Base-by-base conservation (phyloP, 35 echinoderm and acorn worm genomes). In the Acanthaster planci region DNA sequence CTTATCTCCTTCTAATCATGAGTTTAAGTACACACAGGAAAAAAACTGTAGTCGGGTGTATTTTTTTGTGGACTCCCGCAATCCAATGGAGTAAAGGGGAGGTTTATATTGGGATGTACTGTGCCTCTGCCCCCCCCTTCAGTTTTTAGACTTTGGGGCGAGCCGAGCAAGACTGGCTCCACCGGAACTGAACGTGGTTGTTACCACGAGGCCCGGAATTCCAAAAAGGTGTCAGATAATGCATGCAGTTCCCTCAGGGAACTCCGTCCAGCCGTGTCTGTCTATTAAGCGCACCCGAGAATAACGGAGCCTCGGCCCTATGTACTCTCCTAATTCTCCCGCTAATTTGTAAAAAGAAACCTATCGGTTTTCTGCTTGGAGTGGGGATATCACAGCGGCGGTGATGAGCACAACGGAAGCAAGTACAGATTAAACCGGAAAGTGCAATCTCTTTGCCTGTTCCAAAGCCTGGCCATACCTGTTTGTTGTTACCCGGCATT, bases 181-280 rank as follows among this genome's bases (percentile, higher is more conserved):
- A 7, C 30, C 64, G 34, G 64, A 72, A 26, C 64, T 72, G 64
- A 26, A 19, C 34, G 34, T 72, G 23, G 29, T 72, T 29, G 15
- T 26, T 72, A 72, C 30, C 21, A 72, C 30, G 64, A 72, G 64
- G 22, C 14, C 23, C 34, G 64, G 30, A 19, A 72, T 72, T 72
- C 64, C 64, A 72, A 72, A n/a, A 31, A 72, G 64, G 64, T 72
- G 64, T 72, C 64, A 29, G 26, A 31, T 72, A 72, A 72, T 72
- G 64, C 64, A 29, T 34, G 26, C 29, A 26, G 7, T 7, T 19
- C 64, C 64, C 34, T 7, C 22, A 29, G 64, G 64, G 10, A 72
- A 47, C 12, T 47, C 42, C 12, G 42, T 47, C 12, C n/a, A n/a
- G 27, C 56, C 2, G 27, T 68, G 60, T 30, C 18, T 14, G 26